Conservation (phyloP, 2,113 vertebrate species). For the Rynchops niger region DNA sequence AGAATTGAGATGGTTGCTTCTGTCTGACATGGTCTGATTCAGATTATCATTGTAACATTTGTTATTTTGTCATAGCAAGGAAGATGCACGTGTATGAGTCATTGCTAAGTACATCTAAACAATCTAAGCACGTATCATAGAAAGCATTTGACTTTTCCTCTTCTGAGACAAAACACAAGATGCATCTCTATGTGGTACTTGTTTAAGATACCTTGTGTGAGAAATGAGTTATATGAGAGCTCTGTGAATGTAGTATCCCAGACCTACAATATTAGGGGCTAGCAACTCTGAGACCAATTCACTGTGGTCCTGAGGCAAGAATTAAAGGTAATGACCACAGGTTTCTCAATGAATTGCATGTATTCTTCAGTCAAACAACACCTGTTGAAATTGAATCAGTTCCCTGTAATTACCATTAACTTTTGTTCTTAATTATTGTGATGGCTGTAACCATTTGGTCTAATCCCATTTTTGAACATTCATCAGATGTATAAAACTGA, state of each 20-base stretch:
- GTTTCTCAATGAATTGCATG: not conserved
- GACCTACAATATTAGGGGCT: not conserved
- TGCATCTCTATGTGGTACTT: not conserved
- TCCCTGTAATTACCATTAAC: not conserved
- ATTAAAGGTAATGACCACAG: not conserved
- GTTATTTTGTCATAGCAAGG: not conserved
- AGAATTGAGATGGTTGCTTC: not conserved
- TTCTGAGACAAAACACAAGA: not conserved
- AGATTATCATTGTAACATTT: fast-evolving
- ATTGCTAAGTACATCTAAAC: fast-evolving
- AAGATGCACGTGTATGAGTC: not conserved
- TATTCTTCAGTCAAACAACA: not conserved
- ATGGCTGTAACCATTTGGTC: not conserved
- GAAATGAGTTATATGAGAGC: not conserved
- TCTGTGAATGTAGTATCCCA: not conserved
- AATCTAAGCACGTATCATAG: not conserved
- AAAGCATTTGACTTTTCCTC: not conserved
- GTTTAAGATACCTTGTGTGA: fast-evolving
- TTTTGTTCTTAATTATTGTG: not conserved
- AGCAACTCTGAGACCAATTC: not conserved
- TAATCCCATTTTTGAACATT: not conserved
- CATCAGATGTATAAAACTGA: not conserved
- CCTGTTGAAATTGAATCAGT: not conserved
- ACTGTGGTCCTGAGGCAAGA: not conserved
- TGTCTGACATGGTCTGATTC: not conserved